Evolutionary conservation across 1,140 invertebrate genomes (phyloP).

Genomic region (Drosophila bipectinata): DNA sequence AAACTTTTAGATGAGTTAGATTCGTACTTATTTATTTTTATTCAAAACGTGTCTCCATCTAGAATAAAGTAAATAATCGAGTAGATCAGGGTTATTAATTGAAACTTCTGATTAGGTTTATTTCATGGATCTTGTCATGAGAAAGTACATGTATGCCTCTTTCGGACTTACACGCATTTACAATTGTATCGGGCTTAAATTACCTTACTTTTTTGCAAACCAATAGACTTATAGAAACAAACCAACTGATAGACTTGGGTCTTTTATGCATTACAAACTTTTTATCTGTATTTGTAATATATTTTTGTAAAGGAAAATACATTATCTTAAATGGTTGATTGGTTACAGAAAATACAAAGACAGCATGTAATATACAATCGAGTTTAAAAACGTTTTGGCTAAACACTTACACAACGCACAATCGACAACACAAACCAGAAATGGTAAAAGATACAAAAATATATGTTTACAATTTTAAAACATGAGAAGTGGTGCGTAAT

Average conservation of each 20-base stretch:
- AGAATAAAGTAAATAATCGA: too few species aligned
- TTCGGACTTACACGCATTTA: constrained; percentile 2
- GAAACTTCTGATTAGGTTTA: constrained; percentile 34
- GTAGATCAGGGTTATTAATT: neutral
- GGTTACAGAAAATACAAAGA: constrained; percentile 65
- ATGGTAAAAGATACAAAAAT: constrained; percentile 57
- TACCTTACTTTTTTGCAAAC: constrained; percentile 14
- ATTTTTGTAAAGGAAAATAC: constrained; percentile 82
- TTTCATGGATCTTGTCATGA: constrained; percentile 30
- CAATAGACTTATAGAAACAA: constrained; percentile 23
- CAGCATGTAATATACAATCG: constrained; percentile 62
- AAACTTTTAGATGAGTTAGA: too few species aligned
- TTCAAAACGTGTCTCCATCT: too few species aligned
- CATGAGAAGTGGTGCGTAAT: constrained; percentile 33
- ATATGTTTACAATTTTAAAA: constrained; percentile 51
- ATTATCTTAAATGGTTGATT: constrained; percentile 50
- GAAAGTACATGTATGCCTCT: constrained; percentile 11
- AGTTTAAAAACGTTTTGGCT: constrained; percentile 45
- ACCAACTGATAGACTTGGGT: constrained; percentile 16
- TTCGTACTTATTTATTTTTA: too few species aligned
- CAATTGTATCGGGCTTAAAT: constrained; percentile 15
- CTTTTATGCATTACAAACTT: constrained; percentile 33
- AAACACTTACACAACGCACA: constrained; percentile 55
- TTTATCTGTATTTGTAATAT: constrained; percentile 69
- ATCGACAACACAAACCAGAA: constrained; percentile 50